Evolutionary conservation across 2,888 invertebrate genomes (phyloP), one percentile per base, ranked within the genome.

Genomic region (Nomada ferruginata): DNA sequence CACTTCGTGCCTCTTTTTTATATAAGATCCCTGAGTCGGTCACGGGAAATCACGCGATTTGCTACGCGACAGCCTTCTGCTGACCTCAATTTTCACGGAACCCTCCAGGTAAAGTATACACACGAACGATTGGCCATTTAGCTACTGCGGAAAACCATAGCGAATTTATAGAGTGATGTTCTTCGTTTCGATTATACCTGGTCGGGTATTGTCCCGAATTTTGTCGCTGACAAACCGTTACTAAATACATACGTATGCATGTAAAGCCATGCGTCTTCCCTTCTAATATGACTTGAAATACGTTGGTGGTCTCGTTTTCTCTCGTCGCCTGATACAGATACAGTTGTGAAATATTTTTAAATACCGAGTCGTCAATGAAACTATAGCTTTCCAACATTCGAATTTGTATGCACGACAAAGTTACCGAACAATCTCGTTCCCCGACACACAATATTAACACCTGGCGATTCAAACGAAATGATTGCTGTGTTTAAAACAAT

Each of bases 141-240:
- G 86, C 77, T 83, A 75, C 75, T 75, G 76, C 71, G 79, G 84
- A 90, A 86, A 89, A 87, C 90, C 91, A 87, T 90, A 71, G 73
- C 92, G 87, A 92, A 92, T 92, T 92, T 85, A 90, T 91, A 82
- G 86, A 90, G 86, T 84, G 79, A 77, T 86, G 80, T 88, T 20
- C 50, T 64, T 71, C 64, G 71, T 71, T 47, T 72, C 57, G 10
- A 15, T 57, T 29, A 77, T 78, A 61, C 68, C 75, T 79, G 64
- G 73, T 26, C 29, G 64, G 64, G 53, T 68, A 64, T 70, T 78
- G 78, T 85, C 79, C 64, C 82, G 64, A 79, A 89, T 88, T 89
- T 88, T 87, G 63, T 66, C 74, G 64, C 74, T 89, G 89, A 90
- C 85, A 70, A 63, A 88, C 86, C 87, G 87, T 90, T 82, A 80